phyloP scores from a whole-genome alignment of 2,888 invertebrate species.

The Clistopyga incitator region DNA sequence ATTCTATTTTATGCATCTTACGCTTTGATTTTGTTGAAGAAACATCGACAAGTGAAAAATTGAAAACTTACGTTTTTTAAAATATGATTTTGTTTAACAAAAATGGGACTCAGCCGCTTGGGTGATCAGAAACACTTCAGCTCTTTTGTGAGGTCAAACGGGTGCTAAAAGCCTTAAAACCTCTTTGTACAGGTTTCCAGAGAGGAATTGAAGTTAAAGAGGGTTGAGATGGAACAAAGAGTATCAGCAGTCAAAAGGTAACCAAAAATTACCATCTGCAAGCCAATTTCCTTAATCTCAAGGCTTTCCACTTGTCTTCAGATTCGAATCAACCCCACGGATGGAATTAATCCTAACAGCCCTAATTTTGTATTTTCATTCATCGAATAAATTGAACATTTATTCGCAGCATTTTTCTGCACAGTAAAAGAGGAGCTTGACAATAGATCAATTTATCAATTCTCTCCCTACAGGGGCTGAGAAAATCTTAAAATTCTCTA shows the following conservation, averaged over 20 bases:
- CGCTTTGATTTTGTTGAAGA: too few relatives aligned
- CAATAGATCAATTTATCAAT: neutral
- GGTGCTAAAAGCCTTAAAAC: neutral
- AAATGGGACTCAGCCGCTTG: too few relatives aligned
- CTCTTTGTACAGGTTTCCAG: neutral
- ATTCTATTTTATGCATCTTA: too few relatives aligned
- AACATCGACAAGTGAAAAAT: too few relatives aligned
- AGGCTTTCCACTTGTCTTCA: neutral
- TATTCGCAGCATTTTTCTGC: neutral
- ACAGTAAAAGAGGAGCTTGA: neutral
- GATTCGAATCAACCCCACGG: neutral
- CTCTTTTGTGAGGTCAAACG: constrained; percentile 1
- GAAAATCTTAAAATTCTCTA: neutral
- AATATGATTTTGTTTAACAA: neutral
- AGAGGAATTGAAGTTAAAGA: neutral
- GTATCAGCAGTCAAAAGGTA: neutral
- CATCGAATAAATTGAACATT: neutral
- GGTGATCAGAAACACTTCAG: neutral
- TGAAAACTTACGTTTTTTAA: neutral
- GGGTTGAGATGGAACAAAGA: neutral
- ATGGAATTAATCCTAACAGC: neutral
- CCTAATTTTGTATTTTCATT: neutral
- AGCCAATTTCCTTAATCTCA: neutral
- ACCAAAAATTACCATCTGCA: neutral
- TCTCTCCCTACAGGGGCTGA: too few relatives aligned